A percentile compares a stretch with the other conserved stretches of the same genome.
Evolutionary conservation across 2,113 vertebrate species (phyloP).

Genomic region (Pandion haliaetus): DNA sequence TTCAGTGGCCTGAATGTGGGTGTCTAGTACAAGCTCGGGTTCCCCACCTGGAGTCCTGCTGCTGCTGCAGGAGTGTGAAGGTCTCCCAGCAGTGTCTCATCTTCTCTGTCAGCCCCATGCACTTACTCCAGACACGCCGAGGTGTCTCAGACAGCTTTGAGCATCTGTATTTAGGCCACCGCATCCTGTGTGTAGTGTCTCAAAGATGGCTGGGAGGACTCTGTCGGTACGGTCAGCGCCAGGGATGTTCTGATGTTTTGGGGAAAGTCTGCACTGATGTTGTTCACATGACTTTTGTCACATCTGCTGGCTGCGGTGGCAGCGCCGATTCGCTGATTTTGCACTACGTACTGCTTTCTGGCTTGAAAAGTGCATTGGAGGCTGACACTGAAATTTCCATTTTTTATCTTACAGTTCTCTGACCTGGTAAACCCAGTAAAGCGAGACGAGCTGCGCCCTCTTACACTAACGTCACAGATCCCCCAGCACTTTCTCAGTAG

Average conservation of each 20-base stretch:
- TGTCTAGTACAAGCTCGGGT: background rate
- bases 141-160: background rate
- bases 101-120: background rate
- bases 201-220: background rate
- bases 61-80: background rate
- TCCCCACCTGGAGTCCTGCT: background rate
- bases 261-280: background rate
- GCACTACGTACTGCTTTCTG: rapidly evolving
- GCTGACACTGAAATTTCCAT: background rate
- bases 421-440: background rate
- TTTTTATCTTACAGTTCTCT: background rate
- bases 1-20: background rate
- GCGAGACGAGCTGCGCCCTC: background rate
- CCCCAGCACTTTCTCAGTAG: background rate
- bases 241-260: background rate
- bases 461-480: no score
- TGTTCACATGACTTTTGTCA: background rate
- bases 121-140: background rate
- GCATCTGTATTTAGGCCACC: background rate
- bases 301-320: background rate
- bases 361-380: background rate
- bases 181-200: background rate
- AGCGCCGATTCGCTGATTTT: background rate
- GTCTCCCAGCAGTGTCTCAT: background rate
- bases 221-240: background rate